A percentile compares a stretch with the other conserved stretches of the same genome.
Conservation (phyloP, 2,797 vertebrate genomes). For the Ctenosaura bakeri region DNA sequence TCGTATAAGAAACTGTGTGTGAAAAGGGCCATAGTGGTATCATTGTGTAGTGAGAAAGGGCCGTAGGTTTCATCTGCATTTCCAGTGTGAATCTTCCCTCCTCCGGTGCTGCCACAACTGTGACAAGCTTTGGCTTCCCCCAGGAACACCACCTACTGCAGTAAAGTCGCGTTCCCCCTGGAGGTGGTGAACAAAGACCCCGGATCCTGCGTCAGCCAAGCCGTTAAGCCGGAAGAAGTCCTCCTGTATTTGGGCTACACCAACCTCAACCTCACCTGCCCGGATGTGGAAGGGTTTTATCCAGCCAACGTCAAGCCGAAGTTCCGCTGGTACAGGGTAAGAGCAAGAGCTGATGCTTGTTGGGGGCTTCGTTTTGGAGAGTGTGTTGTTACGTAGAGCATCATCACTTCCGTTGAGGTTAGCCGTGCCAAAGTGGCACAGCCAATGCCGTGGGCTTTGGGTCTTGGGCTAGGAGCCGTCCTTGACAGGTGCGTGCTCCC, state of each 20-base stretch:
- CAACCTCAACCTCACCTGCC: slow-evolving; percentile 82
- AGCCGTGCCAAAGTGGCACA: background rate
- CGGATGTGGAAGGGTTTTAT: slow-evolving; percentile 83
- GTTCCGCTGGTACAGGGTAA: slow-evolving; percentile 88
- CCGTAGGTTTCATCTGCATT: background rate
- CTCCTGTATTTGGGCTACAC: slow-evolving; percentile 69
- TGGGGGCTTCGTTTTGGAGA: background rate
- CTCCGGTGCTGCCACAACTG: accelerated
- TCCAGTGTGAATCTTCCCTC: background rate
- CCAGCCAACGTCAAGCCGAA: slow-evolving; percentile 76
- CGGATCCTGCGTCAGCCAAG: slow-evolving; percentile 75
- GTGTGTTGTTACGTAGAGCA: background rate
- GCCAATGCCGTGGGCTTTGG: background rate
- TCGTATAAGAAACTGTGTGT: too few relatives aligned
- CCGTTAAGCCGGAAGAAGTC: slow-evolving; percentile 70
- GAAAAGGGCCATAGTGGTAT: too few relatives aligned
- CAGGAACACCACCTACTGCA: slow-evolving; percentile 91
- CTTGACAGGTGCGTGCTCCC: too few relatives aligned
- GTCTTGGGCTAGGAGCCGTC: background rate
- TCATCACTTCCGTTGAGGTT: too few relatives aligned
- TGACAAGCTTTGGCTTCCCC: slow-evolving; percentile 3
- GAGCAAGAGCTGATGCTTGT: background rate
- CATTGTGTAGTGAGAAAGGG: too few relatives aligned
- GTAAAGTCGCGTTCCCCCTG: slow-evolving; percentile 87
- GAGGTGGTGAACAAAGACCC: slow-evolving; percentile 81